Conservation (phyloP, 2,797 vertebrate species). For the Xiphophorus birchmanni region DNA sequence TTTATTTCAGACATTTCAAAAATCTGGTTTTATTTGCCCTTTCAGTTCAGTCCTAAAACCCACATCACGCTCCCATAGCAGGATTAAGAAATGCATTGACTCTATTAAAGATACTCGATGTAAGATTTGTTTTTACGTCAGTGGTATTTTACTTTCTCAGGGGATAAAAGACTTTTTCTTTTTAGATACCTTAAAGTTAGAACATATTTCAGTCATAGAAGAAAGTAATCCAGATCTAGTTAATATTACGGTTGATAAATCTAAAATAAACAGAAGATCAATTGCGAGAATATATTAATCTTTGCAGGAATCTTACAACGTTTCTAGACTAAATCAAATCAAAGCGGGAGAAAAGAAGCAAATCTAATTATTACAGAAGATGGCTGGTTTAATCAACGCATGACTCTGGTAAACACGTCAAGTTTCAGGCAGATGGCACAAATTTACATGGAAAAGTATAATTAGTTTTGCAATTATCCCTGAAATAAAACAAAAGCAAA, state of each 20-base stretch:
- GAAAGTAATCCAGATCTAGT: neutral
- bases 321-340: neutral
- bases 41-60: neutral
- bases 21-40: neutral
- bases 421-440: neutral
- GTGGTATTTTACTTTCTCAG: neutral
- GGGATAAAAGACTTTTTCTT: neutral
- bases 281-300: neutral
- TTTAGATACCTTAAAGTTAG: neutral
- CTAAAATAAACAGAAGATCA: neutral
- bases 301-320: neutral
- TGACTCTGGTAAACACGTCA: neutral
- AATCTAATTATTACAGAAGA: neutral
- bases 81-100: neutral
- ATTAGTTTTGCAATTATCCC: neutral
- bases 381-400: too few species aligned
- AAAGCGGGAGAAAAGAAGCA: neutral
- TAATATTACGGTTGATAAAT: neutral
- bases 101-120: neutral
- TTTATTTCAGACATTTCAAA: neutral
- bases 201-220: neutral
- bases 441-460: neutral
- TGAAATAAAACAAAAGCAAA: neutral
- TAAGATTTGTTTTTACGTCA: neutral
- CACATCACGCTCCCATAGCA: neutral